Evolutionary conservation across 1,140 invertebrate genomes (phyloP).

Genomic region (Limonius californicus): DNA sequence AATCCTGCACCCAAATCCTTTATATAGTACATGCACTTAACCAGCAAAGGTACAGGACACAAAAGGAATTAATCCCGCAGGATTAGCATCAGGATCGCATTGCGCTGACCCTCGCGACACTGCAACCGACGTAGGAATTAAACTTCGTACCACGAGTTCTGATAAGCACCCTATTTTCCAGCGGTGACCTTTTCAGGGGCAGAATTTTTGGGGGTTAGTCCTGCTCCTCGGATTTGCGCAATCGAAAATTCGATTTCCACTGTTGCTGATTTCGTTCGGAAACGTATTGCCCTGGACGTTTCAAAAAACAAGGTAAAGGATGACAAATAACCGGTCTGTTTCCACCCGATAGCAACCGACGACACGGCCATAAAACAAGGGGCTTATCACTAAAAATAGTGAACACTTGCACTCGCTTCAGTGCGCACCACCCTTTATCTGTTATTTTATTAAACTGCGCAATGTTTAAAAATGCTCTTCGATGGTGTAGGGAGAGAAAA

Average conservation of each 20-base stretch:
- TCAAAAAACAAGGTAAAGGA: background rate
- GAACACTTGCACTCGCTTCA: background rate
- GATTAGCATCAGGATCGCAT: conserved; percentile 8
- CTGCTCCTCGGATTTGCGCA: too few relatives aligned
- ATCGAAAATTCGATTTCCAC: too few relatives aligned
- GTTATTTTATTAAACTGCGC: conserved; percentile 9
- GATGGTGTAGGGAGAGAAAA: background rate
- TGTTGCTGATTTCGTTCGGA: too few relatives aligned
- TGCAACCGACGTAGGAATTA: conserved; percentile 10
- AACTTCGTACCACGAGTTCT: background rate
- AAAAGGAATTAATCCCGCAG: conserved; percentile 13
- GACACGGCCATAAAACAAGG: conserved; percentile 12
- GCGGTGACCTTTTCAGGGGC: background rate
- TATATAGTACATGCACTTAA: conserved; percentile 3
- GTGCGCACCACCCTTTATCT: conserved; percentile 1
- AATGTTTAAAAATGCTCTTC: background rate
- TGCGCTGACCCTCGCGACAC: conserved; percentile 8
- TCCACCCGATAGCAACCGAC: background rate
- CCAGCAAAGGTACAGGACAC: conserved; percentile 9
- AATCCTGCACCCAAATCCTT: conserved; percentile 2
- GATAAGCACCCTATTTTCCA: background rate
- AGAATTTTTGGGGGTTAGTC: too few relatives aligned
- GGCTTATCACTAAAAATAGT: conserved; percentile 10
- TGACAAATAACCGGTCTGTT: conserved; percentile 2
- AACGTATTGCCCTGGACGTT: background rate